These are phyloP conservation scores for Haliclystus octoradiatus DNA, from an alignment of 30 jellyfish, hydroid and myxozoan species.

Conservation along the genomic window DNA sequence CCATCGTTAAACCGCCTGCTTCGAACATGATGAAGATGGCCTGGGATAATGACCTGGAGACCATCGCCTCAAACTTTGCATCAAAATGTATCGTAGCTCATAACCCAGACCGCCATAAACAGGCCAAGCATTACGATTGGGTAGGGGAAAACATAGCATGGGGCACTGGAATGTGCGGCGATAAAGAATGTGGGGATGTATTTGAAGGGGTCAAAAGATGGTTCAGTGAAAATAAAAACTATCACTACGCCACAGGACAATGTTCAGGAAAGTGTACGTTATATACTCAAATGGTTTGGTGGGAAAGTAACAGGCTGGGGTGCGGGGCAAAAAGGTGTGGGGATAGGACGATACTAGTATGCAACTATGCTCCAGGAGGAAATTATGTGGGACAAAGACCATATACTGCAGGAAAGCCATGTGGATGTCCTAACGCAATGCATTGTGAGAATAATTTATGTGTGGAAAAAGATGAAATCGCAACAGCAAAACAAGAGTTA, in stretches of 20 bases:
- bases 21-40: conserved; percentile 73
- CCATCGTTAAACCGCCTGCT: conserved; percentile 84
- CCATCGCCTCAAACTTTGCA: conserved; percentile 72
- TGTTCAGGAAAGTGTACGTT: conserved; percentile 90
- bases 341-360: conserved; percentile 73
- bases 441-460: conserved; percentile 74
- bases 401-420: conserved; percentile 66
- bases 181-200: conserved; percentile 93
- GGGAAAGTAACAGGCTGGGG: conserved; percentile 83
- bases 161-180: conserved; percentile 97
- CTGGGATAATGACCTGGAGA: conserved; percentile 87
- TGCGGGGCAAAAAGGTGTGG: conserved; percentile 96
- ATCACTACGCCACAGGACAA: conserved; percentile 52
- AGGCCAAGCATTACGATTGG: conserved; percentile 89
- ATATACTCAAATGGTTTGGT: conserved; percentile 96
- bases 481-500: neutral
- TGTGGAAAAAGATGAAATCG: conserved; percentile 46
- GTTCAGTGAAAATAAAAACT: conserved; percentile 78
- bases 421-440: conserved; percentile 72
- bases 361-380: conserved; percentile 99
- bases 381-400: conserved; percentile 91
- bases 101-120: conserved; percentile 93
- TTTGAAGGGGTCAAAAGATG: conserved; percentile 94
- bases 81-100: conserved; percentile 84
- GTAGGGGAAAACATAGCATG: conserved; percentile 97